A percentile compares a stretch with the other conserved stretches of the same genome.
Evolutionary conservation across 1,140 invertebrate species (phyloP).

Genomic region (Tribolium castaneum): DNA sequence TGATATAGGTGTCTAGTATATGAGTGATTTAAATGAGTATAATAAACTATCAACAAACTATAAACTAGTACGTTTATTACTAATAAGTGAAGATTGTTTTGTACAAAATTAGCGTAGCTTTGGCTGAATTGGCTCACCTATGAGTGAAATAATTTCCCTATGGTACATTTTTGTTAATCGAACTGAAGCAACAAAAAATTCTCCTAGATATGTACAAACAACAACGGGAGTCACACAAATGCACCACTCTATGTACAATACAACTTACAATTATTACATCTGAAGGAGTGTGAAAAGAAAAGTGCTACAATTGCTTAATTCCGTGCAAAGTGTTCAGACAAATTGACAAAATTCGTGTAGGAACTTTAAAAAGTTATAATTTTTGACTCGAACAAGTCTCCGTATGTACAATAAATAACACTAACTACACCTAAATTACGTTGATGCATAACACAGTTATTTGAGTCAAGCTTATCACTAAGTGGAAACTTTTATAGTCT

Average conservation of each 20-base stretch:
- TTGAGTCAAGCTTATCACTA: slow-evolving; percentile 48
- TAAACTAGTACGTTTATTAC: slow-evolving; percentile 35
- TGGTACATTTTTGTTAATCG: slow-evolving; percentile 1
- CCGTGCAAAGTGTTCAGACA: slow-evolving; percentile 36
- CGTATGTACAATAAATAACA: slow-evolving; percentile 41
- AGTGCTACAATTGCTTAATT: slow-evolving; percentile 21
- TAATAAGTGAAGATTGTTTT: slow-evolving; percentile 6
- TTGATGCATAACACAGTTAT: slow-evolving; percentile 30
- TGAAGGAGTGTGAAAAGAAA: not conserved
- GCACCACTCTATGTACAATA: slow-evolving; percentile 31
- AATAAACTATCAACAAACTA: slow-evolving; percentile 35
- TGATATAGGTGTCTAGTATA: slow-evolving; percentile 36
- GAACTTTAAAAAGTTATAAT: slow-evolving; percentile 55
- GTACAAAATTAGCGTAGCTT: slow-evolving; percentile 30
- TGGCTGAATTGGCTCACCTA: slow-evolving; percentile 37
- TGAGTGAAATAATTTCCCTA: slow-evolving; percentile 11
- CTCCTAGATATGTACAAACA: slow-evolving; percentile 40
- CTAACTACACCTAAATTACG: slow-evolving; percentile 24
- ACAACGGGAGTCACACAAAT: slow-evolving; percentile 37
- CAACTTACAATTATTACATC: slow-evolving; percentile 3
- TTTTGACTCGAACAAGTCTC: slow-evolving; percentile 33
- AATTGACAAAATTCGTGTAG: slow-evolving; percentile 58
- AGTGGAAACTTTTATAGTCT: slow-evolving; percentile 59
- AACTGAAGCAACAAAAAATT: slow-evolving; percentile 21
- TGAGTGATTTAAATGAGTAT: slow-evolving; percentile 36